Base-by-base conservation (phyloP, 2,113 vertebrate genomes). In the Brachyistius frenatus region DNA sequence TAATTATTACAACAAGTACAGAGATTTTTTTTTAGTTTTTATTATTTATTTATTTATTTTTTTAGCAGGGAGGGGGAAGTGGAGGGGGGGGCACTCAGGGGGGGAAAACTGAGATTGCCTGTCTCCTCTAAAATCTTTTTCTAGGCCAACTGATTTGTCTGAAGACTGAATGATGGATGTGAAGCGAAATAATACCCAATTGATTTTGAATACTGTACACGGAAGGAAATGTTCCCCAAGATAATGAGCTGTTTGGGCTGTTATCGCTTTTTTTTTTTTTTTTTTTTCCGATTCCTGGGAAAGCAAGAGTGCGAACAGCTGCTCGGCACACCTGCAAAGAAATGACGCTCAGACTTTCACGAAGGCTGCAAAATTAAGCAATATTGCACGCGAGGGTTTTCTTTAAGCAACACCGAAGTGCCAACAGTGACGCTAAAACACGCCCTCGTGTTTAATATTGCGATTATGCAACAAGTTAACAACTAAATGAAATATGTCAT, bases 1-100 rank as follows among this genome's bases (percentile, higher is more conserved):
- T 73, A 72, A 90, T 89, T 76, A 75, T 62, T 73, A 80, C n/a
- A 79, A 47, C 46, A 56, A 50, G 32, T 35, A 57, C n/a, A 53
- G 50, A 10, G 11, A 16, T 64, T 16, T 52, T 52, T 52, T 23
- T 7, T 31, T 23, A 39, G 13, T 36, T 35, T 67, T 9, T 41
- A 13, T 67, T 23, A 23, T 23, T 23, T 23, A 23, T 23, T 23
- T 23, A 23, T 23, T 23, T n/a, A n/a, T n/a, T 23, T 23, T 23
- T 23, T 23, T 23, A 23, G 23, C 23, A 23, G 23, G 23, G 23
- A 23, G 23, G 23, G 23, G 23, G 23, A 23, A 23, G 23, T 10
- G 30, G 50, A 55, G 52, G n/a, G 31, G 15, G 23, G 39, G 5
- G 16, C 31, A 55, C 7, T n/a, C 15, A 14, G 6, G n/a, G n/a